Conservation (phyloP, 2,113 vertebrate species). For the Chlorodrepanis virens region DNA sequence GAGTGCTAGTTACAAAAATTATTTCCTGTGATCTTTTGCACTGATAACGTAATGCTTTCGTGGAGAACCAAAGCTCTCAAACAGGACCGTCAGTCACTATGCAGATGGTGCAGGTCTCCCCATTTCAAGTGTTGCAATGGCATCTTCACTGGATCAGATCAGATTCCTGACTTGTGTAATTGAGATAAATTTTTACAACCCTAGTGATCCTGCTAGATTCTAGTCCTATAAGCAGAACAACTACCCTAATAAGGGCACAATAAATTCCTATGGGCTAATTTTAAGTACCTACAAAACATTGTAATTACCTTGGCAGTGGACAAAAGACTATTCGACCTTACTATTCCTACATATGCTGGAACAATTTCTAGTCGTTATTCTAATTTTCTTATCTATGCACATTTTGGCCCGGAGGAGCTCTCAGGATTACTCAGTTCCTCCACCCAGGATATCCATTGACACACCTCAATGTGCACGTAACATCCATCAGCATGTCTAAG, state of each 20-base stretch:
- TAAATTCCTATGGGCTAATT: neutral
- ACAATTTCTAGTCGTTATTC: neutral
- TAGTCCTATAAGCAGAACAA: neutral
- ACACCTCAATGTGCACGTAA: too few species aligned
- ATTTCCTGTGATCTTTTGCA: neutral
- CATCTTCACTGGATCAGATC: neutral
- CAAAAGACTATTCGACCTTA: neutral
- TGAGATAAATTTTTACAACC: neutral
- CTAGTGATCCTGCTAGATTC: neutral
- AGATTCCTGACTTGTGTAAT: accelerated
- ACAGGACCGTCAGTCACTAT: neutral
- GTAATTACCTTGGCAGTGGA: neutral
- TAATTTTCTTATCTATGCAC: neutral
- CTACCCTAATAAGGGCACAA: neutral
- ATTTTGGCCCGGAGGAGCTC: neutral
- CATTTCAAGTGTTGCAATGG: neutral
- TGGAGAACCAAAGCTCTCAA: neutral
- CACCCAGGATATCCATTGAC: neutral
- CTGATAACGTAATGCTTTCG: accelerated
- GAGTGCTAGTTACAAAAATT: neutral
- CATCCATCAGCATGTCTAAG: neutral
- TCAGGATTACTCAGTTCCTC: neutral
- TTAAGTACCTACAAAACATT: neutral
- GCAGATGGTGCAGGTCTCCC: neutral
- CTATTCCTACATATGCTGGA: neutral